Evolutionary conservation across 2,888 invertebrate species (phyloP).

Genomic region (Pinctada fucata): DNA sequence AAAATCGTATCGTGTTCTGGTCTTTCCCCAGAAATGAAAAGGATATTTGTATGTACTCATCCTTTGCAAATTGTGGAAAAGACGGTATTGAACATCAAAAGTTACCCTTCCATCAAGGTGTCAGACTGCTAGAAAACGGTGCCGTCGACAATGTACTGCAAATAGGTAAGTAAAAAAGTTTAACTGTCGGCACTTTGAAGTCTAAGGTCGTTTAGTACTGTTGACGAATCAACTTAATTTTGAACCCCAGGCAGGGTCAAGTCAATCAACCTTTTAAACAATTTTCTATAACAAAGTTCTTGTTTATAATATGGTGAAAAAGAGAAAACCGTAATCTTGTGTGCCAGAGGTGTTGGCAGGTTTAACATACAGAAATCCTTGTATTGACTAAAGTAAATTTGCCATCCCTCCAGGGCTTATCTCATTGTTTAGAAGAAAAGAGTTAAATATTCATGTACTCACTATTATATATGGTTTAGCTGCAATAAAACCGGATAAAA

Average conservation of each 20-base stretch:
- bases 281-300: not conserved
- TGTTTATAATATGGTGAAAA: too few species aligned
- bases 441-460: not conserved
- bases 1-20: constrained; percentile 91
- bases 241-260: constrained; percentile 8
- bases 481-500: not conserved
- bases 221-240: constrained; percentile 26
- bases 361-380: not conserved
- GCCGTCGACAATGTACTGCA: constrained; percentile 91
- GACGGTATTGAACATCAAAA: constrained; percentile 84
- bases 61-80: constrained; percentile 80
- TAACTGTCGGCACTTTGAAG: not conserved
- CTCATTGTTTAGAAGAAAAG: not conserved
- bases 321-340: too few species aligned
- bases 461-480: not conserved
- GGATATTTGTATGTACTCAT: constrained; percentile 93
- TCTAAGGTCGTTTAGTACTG: constrained; percentile 30
- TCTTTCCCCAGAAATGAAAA: constrained; percentile 91
- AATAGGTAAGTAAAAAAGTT: constrained; percentile 84
- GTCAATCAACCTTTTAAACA: not conserved
- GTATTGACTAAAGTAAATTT: too few species aligned
- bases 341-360: not conserved
- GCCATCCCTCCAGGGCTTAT: not conserved
- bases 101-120: constrained; percentile 90
- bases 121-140: constrained; percentile 88